Base-by-base conservation (phyloP, 2,113 vertebrate genomes). In the Pituophis catenifer region DNA sequence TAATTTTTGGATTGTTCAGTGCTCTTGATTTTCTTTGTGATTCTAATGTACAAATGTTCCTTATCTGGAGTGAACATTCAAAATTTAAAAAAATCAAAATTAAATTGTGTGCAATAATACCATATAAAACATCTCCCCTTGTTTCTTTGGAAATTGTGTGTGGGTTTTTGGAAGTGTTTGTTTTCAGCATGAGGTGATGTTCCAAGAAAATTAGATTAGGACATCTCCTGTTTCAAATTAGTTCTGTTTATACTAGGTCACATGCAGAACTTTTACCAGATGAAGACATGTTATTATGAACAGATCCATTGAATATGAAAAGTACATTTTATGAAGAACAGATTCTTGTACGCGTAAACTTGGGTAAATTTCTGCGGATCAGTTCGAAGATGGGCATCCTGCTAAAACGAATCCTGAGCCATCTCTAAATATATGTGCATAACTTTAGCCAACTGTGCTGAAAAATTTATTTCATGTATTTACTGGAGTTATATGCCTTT, bases 201-300 rank as follows among this genome's bases (percentile, higher is more conserved):
- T 91, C 92, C 86, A 52, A 65, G 59, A 52, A 91, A 93, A 93
- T 91, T 89, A 93, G 88, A 89, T 58, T 44, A 81, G 44, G 19
- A 50, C 53, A 38, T 54, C 33, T 93, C 29, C 93, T 93, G 86
- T 93, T 93, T 93, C 44, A 90, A 44, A 93, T 91, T 91, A 93
- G 90, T 81, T 48, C 48, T 89, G 26, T 81, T 89, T 81, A 91
- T 48, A 81, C 38, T 81, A 33, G 86, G 19, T 91, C 86, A 89
- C 54, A 93, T 91, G 24, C 62, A 89, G 44, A 81, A 81, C 81
- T 86, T 55, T 53, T 57, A 54, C 88, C 59, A 88, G 50, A 91
- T 33, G 29, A 88, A 70, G 52, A 75, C 15, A 12, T 58, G 26
- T 57, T 38, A 38, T 38, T 29, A 88, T 26, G 88, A 95, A 59